phyloP scores from a whole-genome alignment of 2,797 vertebrate species.

The Chelonia mydas region DNA sequence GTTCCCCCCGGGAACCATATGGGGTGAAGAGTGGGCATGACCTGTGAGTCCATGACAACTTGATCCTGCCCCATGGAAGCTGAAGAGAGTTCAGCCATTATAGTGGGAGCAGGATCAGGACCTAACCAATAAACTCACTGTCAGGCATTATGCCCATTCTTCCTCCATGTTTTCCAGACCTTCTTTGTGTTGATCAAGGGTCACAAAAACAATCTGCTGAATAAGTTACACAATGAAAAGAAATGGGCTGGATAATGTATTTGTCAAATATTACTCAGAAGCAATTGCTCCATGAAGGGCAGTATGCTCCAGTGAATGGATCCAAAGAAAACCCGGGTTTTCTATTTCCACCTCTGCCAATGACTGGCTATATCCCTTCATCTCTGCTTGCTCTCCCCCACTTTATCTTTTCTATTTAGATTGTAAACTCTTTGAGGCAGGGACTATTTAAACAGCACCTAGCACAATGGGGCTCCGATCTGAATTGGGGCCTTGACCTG shows the following conservation, averaged over 20 bases:
- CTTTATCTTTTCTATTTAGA: background rate
- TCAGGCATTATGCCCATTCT: background rate
- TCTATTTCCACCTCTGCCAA: background rate
- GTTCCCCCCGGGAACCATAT: too few species aligned
- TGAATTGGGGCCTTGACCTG: background rate
- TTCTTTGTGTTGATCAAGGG: fast-evolving
- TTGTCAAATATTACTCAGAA: background rate
- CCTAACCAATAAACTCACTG: background rate
- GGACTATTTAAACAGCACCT: background rate
- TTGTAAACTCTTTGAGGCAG: background rate
- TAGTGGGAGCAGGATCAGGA: background rate
- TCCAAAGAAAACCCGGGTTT: background rate
- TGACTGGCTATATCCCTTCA: background rate
- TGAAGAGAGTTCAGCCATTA: background rate
- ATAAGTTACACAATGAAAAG: background rate
- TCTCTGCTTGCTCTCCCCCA: background rate
- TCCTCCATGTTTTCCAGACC: background rate
- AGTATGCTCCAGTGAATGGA: background rate
- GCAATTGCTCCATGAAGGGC: background rate
- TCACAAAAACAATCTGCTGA: background rate
- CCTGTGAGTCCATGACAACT: too few species aligned
- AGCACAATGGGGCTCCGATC: background rate
- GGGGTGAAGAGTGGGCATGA: too few species aligned
- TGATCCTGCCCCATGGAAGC: too few species aligned
- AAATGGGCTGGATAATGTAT: fast-evolving